A percentile compares a stretch with the other conserved stretches of the same genome.
Evolutionary conservation across 1,140 invertebrate genomes (phyloP).

Genomic region (Paracyclopina nana): DNA sequence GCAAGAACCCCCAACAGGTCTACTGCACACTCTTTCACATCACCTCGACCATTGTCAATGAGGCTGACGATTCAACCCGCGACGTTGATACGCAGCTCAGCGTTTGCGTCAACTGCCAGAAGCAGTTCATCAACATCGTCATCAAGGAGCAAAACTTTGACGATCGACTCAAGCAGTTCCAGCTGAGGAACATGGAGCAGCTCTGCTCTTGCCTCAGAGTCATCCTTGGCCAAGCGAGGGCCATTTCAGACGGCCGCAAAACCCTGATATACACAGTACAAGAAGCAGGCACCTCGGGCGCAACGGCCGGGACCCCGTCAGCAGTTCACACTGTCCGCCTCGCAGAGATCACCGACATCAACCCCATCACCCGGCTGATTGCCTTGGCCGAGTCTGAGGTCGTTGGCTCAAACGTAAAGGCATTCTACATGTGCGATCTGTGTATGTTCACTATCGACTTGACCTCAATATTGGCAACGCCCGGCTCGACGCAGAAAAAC

Average conservation of each 20-base stretch:
- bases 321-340: neutral
- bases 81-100: neutral
- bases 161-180: slow-evolving; percentile 8
- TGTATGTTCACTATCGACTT: slow-evolving; percentile 12
- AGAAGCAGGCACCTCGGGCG: too few relatives aligned
- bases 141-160: slow-evolving; percentile 12
- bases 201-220: slow-evolving; percentile 2
- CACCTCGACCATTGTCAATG: neutral
- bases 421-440: slow-evolving; percentile 10
- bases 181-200: slow-evolving; percentile 13
- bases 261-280: slow-evolving; percentile 4
- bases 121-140: slow-evolving; percentile 14
- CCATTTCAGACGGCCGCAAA: neutral
- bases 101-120: slow-evolving; percentile 13
- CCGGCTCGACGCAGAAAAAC: neutral
- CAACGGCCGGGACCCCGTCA: neutral
- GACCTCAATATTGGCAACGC: neutral
- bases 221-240: slow-evolving; percentile 1
- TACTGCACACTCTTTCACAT: slow-evolving; percentile 13
- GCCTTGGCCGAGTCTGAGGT: neutral
- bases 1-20: neutral
- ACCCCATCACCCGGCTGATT: neutral
- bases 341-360: neutral
- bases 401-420: neutral
- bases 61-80: neutral